These are phyloP conservation scores for Psammodynastes pulverulentus DNA, from an alignment of 2,113 vertebrate species.

Conservation along the genomic window DNA sequence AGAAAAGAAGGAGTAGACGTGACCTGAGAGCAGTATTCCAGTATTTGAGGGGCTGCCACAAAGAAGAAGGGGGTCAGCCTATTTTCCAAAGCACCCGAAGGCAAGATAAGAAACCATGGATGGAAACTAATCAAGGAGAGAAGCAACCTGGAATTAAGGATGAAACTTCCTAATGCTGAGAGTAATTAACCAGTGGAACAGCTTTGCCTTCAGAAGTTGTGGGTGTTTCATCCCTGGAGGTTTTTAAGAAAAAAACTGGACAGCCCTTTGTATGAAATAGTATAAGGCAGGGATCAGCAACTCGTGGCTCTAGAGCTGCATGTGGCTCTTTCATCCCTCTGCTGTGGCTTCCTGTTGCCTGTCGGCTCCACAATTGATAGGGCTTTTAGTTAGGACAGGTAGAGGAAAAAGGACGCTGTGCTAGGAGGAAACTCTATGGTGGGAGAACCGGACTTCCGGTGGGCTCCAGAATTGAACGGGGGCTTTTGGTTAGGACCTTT, in stretches of 20 bases:
- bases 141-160: neutral
- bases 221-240: neutral
- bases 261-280: too few relatives aligned
- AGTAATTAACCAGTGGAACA: neutral
- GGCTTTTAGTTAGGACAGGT: too few relatives aligned
- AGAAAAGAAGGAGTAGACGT: neutral
- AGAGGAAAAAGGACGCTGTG: too few relatives aligned
- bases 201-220: neutral
- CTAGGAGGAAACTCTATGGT: too few relatives aligned
- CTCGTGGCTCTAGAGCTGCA: too few relatives aligned
- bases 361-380: too few relatives aligned
- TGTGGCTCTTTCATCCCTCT: too few relatives aligned
- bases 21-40: neutral
- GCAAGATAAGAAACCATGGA: neutral
- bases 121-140: neutral
- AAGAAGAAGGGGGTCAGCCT: neutral
- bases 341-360: too few relatives aligned
- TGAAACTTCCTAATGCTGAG: neutral
- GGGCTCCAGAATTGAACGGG: too few relatives aligned
- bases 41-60: neutral
- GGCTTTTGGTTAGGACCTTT: too few relatives aligned
- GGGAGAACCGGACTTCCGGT: too few relatives aligned
- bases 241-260: neutral
- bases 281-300: too few relatives aligned
- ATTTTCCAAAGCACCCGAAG: neutral